Percentiles rank a stretch among this genome's conserved stretches.
These are phyloP conservation scores for Lithosia quadra DNA, from an alignment of 2,888 invertebrate species.

Conservation along the genomic window DNA sequence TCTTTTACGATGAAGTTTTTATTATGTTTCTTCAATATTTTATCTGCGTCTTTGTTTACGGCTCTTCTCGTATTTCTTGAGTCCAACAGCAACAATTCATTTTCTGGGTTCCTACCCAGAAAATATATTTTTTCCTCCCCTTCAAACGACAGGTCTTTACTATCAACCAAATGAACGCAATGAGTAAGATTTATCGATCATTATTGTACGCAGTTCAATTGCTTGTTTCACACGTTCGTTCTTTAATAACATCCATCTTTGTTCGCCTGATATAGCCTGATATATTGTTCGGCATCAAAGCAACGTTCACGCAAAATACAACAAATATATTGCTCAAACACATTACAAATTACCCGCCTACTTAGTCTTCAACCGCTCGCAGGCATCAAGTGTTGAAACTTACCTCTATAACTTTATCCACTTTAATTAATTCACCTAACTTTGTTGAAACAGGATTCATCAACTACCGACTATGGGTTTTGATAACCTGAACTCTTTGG, in stretches of 20 bases:
- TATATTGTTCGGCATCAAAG: not conserved
- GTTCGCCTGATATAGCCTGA: not conserved
- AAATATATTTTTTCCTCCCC: too few relatives aligned
- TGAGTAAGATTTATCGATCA: too few relatives aligned
- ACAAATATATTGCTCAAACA: not conserved
- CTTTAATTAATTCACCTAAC: constrained; percentile 27
- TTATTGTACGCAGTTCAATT: not conserved
- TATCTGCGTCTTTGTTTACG: not conserved
- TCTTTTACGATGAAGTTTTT: not conserved
- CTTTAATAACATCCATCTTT: not conserved
- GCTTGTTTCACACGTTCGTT: too few relatives aligned
- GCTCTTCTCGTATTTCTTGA: not conserved
- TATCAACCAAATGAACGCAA: too few relatives aligned
- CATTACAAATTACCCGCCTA: not conserved
- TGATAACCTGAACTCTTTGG: constrained; percentile 95
- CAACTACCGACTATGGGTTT: constrained; percentile 94
- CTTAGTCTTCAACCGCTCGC: not conserved
- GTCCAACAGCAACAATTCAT: not conserved
- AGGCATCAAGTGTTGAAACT: not conserved
- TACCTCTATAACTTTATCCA: constrained; percentile 19
- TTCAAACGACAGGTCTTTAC: too few relatives aligned
- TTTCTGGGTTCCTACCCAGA: too few relatives aligned
- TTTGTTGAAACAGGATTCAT: constrained; percentile 89
- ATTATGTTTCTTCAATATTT: not conserved
- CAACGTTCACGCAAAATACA: not conserved